A percentile compares a stretch with the other conserved stretches of the same genome.
Evolutionary conservation across 1,140 invertebrate genomes (phyloP).

Genomic region (Paralvinella palmiformis): DNA sequence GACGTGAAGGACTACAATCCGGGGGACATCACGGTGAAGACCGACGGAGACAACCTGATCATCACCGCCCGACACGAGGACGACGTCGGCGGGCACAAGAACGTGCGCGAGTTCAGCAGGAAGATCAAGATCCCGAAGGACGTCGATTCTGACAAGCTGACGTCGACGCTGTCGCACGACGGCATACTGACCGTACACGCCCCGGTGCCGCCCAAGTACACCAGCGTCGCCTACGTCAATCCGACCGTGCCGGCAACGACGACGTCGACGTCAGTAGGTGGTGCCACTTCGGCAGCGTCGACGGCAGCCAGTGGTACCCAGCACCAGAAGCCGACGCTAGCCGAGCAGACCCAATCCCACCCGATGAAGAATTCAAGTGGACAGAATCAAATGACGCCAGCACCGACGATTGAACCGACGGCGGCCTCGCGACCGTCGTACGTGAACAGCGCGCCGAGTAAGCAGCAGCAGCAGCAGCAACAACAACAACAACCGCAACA

Average conservation of each 20-base stretch:
- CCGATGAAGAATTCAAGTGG: neutral
- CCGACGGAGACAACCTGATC: constrained; percentile 22
- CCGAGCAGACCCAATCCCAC: neutral
- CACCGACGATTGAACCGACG: neutral
- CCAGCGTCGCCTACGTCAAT: neutral
- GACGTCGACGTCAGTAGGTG: neutral
- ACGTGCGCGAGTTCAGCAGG: constrained; percentile 51
- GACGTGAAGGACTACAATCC: constrained; percentile 16
- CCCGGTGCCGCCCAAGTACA: constrained; percentile 35
- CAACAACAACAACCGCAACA: neutral
- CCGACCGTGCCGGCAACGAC: neutral
- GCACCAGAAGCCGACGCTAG: neutral
- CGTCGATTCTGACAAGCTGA: constrained; percentile 49
- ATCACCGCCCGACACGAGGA: constrained; percentile 52
- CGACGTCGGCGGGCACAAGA: constrained; percentile 40
- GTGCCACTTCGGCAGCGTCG: neutral
- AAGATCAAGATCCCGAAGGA: constrained; percentile 50
- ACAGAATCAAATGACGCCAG: neutral
- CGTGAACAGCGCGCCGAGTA: neutral
- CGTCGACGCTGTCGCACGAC: constrained; percentile 47
- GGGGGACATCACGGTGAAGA: constrained; percentile 16
- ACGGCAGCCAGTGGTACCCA: neutral
- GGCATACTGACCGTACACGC: constrained; percentile 51
- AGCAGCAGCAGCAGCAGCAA: neutral
- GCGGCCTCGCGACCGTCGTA: neutral